phyloP scores from a whole-genome alignment of 2,888 invertebrate species.

The Lycophotia porphyrea region DNA sequence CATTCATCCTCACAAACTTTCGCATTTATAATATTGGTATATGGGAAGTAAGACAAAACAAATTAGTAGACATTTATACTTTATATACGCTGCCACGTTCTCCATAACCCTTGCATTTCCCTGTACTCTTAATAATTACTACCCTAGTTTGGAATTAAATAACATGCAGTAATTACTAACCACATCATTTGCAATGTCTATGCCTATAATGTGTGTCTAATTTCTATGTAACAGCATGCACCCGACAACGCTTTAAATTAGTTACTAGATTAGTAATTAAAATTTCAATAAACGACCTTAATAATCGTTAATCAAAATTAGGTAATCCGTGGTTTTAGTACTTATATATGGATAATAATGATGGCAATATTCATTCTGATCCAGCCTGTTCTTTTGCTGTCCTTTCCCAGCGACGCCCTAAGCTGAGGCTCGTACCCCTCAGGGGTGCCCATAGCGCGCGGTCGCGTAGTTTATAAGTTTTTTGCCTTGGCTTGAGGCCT shows the following conservation, averaged over 20 bases:
- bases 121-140: no score
- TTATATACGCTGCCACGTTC: not conserved
- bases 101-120: not conserved
- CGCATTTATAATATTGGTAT: no score
- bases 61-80: no score
- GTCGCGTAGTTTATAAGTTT: no score
- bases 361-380: no score
- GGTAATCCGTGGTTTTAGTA: constrained; percentile 14
- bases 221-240: not conserved
- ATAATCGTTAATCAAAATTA: constrained; percentile 18
- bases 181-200: not conserved
- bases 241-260: constrained; percentile 10
- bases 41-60: no score
- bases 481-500: no score
- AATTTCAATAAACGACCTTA: not conserved
- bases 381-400: no score
- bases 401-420: no score
- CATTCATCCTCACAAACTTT: not conserved
- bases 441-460: no score
- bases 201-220: not conserved
- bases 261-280: constrained; percentile 25
- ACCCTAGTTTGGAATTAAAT: not conserved
- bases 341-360: not conserved
- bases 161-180: not conserved
- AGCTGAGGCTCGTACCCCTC: no score